A percentile compares a stretch with the other conserved stretches of the same genome.
Conservation (phyloP, 2,888 invertebrate species). For the Agrochola lychnidis region DNA sequence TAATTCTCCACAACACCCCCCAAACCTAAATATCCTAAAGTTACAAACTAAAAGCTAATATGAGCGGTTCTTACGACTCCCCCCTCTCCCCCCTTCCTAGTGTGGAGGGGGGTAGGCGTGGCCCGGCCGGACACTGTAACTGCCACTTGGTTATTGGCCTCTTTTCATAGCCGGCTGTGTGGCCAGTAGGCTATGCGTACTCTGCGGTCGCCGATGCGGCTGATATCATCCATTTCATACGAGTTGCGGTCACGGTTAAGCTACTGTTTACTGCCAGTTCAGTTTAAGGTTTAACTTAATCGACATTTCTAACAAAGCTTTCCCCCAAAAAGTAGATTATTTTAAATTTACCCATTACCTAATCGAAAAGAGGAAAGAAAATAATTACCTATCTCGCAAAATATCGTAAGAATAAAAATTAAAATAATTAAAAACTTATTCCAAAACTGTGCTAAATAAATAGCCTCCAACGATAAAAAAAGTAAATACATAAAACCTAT, state of each 20-base stretch:
- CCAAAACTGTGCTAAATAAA: conserved; percentile 4
- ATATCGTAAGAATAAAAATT: neutral
- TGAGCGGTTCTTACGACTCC: conserved; percentile 38
- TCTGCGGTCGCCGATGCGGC: conserved; percentile 4
- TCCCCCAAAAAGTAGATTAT: neutral
- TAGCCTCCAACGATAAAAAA: neutral
- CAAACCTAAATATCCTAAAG: neutral
- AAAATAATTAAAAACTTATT: neutral
- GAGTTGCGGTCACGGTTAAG: neutral
- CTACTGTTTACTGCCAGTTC: neutral
- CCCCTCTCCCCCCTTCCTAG: conserved; percentile 30
- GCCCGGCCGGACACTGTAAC: conserved; percentile 67
- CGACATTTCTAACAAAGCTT: neutral
- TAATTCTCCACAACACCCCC: neutral
- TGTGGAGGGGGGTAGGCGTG: conserved; percentile 60
- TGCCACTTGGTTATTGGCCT: conserved; percentile 72
- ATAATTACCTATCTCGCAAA: neutral
- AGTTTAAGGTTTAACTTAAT: no score
- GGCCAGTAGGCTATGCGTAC: conserved; percentile 14
- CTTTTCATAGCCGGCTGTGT: conserved; percentile 32
- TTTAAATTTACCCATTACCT: neutral
- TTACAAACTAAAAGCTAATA: conserved; percentile 65
- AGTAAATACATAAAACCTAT: conserved; percentile 10
- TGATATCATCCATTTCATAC: neutral
- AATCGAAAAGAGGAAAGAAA: neutral